Percentiles rank a stretch among this genome's conserved stretches.
Conservation (phyloP, 2,888 invertebrate genomes). For the Zygaena filipendulae region DNA sequence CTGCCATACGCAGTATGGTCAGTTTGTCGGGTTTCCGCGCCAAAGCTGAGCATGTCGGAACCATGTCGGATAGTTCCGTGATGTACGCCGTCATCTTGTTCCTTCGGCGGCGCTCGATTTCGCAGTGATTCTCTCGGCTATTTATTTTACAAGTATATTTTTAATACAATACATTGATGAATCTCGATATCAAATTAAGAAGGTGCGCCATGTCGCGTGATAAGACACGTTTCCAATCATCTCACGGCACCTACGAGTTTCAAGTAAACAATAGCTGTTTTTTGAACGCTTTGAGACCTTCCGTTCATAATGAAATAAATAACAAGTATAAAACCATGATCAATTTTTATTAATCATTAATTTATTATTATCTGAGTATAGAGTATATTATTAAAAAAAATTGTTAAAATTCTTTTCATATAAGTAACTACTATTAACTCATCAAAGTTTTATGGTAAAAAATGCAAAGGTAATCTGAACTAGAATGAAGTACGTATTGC, state of each 20-base stretch:
- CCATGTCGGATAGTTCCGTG: constrained; percentile 99
- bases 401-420: too few relatives aligned
- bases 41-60: constrained; percentile 97
- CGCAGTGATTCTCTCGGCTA: constrained; percentile 97
- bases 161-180: constrained; percentile 4
- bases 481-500: too few relatives aligned
- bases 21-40: constrained; percentile 99
- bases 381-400: too few relatives aligned
- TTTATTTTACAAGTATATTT: constrained; percentile 1
- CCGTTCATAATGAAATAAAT: too few relatives aligned
- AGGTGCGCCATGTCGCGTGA: constrained; percentile 36
- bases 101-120: constrained; percentile 96
- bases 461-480: too few relatives aligned
- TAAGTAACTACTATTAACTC: too few relatives aligned
- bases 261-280: constrained; percentile 16
- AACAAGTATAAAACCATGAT: constrained; percentile 8
- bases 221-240: constrained; percentile 67
- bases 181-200: constrained; percentile 1
- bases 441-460: too few relatives aligned
- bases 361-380: too few relatives aligned
- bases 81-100: constrained; percentile 99
- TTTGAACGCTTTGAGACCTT: too few relatives aligned
- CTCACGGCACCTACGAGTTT: constrained; percentile 29
- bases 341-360: too few relatives aligned
- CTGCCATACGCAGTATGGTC: constrained; percentile 98